Evolutionary conservation across 2,888 invertebrate genomes (phyloP).

Genomic region (Gonocerus acuteangulatus): DNA sequence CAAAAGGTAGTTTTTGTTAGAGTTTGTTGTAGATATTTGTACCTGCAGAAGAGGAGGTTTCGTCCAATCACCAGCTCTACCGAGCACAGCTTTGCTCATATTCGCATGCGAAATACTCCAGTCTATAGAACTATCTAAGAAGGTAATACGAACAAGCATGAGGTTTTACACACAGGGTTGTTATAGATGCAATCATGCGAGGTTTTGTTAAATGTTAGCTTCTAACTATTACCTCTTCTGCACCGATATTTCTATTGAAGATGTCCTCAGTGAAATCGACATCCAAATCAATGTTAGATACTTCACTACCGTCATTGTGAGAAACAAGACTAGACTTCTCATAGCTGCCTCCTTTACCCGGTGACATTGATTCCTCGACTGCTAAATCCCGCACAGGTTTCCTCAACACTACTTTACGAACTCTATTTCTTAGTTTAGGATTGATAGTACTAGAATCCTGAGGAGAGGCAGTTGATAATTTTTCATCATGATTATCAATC

Average conservation of each 20-base stretch:
- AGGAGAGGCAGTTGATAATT: not conserved
- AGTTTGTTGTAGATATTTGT: not conserved
- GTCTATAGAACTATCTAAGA: not conserved
- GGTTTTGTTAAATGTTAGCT: constrained; percentile 22
- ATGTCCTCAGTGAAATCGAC: constrained; percentile 12
- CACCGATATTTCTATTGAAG: constrained; percentile 8
- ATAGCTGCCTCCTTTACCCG: constrained; percentile 18
- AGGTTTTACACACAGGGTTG: constrained; percentile 9
- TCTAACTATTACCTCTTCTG: constrained; percentile 21
- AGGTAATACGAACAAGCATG: constrained; percentile 11
- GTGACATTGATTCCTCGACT: constrained; percentile 30
- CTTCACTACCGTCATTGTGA: not conserved
- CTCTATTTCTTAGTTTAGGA: constrained; percentile 18
- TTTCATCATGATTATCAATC: not conserved
- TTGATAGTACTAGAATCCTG: not conserved
- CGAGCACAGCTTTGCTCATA: constrained; percentile 9
- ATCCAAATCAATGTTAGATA: constrained; percentile 2
- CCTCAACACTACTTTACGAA: constrained; percentile 25
- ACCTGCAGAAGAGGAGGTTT: constrained; percentile 14
- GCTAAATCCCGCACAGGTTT: constrained; percentile 30
- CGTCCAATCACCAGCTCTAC: constrained; percentile 23
- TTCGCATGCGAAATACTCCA: constrained; percentile 20
- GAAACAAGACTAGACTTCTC: not conserved
- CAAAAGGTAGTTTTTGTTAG: constrained; percentile 21
- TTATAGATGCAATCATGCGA: constrained; percentile 21